These are phyloP conservation scores for Chymomyza caudatula DNA, from an alignment of 2,888 invertebrate species.

Conservation along the genomic window DNA sequence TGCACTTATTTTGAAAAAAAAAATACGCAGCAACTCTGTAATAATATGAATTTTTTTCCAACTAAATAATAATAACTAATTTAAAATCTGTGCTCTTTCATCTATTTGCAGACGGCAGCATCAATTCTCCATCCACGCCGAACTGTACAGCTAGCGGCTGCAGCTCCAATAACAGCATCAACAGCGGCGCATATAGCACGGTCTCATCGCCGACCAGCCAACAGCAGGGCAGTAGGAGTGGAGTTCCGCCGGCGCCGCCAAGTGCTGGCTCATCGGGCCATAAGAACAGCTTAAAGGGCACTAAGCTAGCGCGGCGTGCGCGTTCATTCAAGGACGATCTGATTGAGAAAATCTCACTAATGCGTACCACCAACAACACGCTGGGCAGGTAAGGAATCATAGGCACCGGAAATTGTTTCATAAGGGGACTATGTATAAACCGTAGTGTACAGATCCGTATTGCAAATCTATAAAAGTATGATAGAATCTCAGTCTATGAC, in stretches of 20 bases:
- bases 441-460: no score
- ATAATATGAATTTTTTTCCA: no score
- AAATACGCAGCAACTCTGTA: no score
- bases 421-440: no score
- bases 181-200: slow-evolving; percentile 41
- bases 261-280: slow-evolving; percentile 79
- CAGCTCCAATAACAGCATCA: slow-evolving; percentile 28
- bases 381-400: slow-evolving; percentile 77
- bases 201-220: slow-evolving; percentile 53
- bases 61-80: no score
- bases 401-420: background rate
- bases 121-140: slow-evolving; percentile 77
- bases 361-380: slow-evolving; percentile 86
- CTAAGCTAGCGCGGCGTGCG: slow-evolving; percentile 91
- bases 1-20: no score
- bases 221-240: slow-evolving; percentile 32
- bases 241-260: slow-evolving; percentile 57
- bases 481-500: no score
- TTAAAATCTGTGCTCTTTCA: background rate
- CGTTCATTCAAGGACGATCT: slow-evolving; percentile 96
- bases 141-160: slow-evolving; percentile 58
- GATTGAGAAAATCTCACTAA: slow-evolving; percentile 92
- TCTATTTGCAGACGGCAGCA: slow-evolving; percentile 67
- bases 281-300: slow-evolving; percentile 88
- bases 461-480: no score